Percentiles rank a stretch among this genome's conserved stretches.
phyloP scores from a whole-genome alignment of 2,113 vertebrate genomes.

The Eonycteris spelaea region DNA sequence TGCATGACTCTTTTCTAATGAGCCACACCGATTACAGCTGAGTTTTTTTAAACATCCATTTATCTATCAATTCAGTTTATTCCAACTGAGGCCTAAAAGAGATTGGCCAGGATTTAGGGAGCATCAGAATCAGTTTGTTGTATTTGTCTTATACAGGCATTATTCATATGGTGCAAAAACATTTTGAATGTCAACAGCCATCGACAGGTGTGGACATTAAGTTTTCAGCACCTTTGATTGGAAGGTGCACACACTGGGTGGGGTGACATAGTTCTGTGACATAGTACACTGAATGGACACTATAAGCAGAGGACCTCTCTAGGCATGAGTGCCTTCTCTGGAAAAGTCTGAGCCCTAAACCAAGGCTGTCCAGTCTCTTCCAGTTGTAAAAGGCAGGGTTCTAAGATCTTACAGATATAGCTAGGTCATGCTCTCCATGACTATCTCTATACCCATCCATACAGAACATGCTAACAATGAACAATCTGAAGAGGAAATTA shows the following conservation, averaged over 20 bases:
- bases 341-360: neutral
- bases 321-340: neutral
- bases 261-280: rapidly evolving
- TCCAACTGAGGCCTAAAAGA: neutral
- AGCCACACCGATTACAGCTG: neutral
- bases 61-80: neutral
- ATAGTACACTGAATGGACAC: neutral
- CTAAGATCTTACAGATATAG: neutral
- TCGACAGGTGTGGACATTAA: neutral
- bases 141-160: neutral
- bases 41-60: neutral
- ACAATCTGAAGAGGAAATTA: neutral
- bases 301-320: neutral
- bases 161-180: neutral
- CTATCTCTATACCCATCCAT: neutral
- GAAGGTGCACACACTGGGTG: neutral
- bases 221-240: neutral
- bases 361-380: neutral
- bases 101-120: neutral
- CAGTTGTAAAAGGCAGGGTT: neutral
- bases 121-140: neutral
- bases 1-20: neutral
- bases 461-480: neutral
- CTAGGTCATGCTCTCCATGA: neutral
- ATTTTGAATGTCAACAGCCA: neutral